Evolutionary conservation across 2,888 invertebrate species (phyloP).

Genomic region (Drosophila diplacantha): DNA sequence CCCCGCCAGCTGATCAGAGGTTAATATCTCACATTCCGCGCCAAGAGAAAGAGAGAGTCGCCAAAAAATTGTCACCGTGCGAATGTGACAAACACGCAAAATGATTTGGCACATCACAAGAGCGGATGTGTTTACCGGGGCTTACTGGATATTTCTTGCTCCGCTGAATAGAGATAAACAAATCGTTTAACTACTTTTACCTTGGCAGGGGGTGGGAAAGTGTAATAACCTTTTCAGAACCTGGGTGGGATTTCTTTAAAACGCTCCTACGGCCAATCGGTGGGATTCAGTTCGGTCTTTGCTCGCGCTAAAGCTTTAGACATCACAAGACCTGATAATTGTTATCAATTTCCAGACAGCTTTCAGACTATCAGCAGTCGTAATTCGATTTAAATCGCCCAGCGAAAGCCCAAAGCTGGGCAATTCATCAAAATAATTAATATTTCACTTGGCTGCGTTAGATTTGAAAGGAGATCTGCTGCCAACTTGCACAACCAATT

Average conservation of each 20-base stretch:
- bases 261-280: not conserved
- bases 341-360: slow-evolving; percentile 60
- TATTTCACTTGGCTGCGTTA: slow-evolving; percentile 14
- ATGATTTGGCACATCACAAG: slow-evolving; percentile 33
- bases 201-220: slow-evolving; percentile 1
- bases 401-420: slow-evolving; percentile 27
- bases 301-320: slow-evolving; percentile 32
- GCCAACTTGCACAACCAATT: slow-evolving; percentile 39
- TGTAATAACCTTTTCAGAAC: slow-evolving; percentile 24
- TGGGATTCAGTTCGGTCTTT: slow-evolving; percentile 17
- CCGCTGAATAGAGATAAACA: slow-evolving; percentile 26
- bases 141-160: slow-evolving; percentile 21
- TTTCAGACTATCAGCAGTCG: slow-evolving; percentile 38
- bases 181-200: slow-evolving; percentile 18
- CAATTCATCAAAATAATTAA: slow-evolving; percentile 19
- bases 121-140: slow-evolving; percentile 19
- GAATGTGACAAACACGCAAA: slow-evolving; percentile 39
- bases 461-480: slow-evolving; percentile 13
- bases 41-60: not conserved
- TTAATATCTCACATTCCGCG: slow-evolving; percentile 3
- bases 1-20: slow-evolving; percentile 11
- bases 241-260: slow-evolving; percentile 2
- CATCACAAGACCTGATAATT: slow-evolving; percentile 58
- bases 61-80: slow-evolving; percentile 17
- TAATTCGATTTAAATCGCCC: slow-evolving; percentile 33